Evolutionary conservation across 2,888 invertebrate species (phyloP), one percentile per base, ranked within the genome.

Genomic region (Lamproptera curius): DNA sequence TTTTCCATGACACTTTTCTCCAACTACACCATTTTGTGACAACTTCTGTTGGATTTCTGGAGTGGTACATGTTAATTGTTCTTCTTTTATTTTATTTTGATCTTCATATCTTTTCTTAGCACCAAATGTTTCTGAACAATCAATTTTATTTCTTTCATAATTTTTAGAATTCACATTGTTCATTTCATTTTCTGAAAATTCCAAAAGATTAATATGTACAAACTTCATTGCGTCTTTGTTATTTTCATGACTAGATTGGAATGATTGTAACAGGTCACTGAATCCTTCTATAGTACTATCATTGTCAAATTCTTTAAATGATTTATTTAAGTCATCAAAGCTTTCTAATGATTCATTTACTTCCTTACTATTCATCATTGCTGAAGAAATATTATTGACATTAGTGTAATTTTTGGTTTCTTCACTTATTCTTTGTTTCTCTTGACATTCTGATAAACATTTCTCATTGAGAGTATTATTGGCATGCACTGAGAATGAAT

Each of bases 191-290:
- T 17, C 1, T 10, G 31, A 20, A 14, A 37, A 26, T 36, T 46
- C 23, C 11, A 46, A 26, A 28, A 47, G 36, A 15, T 38, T 11
- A 16, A 47, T 4, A 23, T 42, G 8, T n/a, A 14, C 0, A 33
- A 42, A 47, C 28, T 33, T 14, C 6, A 16, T 2, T 10, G 16
- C 26, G 34, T 48, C 41, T 17, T 10, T 6, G 13, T 6, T 38
- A 3, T 41, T 31, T 2, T 35, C 14, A 10, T 46, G 16, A 26
- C 14, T 43, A 35, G 46, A 54, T 54, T 71, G 36, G 61, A 67
- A 78, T 33, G 77, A 76, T 23, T 55, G 52, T 36, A 79, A 39
- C 50, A 79, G 64, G 50, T 76, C 71, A 52, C 61, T 53, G 55
- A 81, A 81, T 14, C 70, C 56, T 49, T 73, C 65, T 39, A 75